Conservation (phyloP, 2,113 vertebrate species). For the Pteruthius melanotis region DNA sequence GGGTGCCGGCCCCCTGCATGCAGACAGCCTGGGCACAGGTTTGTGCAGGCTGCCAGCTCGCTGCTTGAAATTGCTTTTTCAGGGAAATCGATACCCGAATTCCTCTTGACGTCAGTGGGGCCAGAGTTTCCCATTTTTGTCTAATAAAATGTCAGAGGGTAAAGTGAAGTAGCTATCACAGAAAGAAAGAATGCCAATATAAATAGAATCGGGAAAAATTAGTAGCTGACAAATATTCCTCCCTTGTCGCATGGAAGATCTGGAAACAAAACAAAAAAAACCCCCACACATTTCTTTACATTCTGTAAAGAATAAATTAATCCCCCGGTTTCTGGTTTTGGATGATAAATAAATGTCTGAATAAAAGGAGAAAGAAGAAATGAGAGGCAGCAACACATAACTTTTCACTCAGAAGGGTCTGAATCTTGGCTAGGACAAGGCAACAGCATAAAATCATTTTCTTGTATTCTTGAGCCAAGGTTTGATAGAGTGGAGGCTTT, state of each 20-base stretch:
- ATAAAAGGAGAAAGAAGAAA: conserved; percentile 26
- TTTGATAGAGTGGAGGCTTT: neutral
- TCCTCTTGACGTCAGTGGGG: neutral
- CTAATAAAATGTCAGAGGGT: conserved; percentile 13
- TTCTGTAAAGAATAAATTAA: neutral
- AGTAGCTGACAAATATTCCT: neutral
- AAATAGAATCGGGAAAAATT: neutral
- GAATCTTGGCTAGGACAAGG: conserved; percentile 3
- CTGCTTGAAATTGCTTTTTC: neutral
- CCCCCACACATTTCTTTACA: neutral
- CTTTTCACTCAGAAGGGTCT: conserved; percentile 38
- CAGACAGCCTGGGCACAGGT: neutral
- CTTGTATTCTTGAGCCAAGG: neutral
- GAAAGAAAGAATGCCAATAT: neutral
- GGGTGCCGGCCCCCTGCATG: neutral
- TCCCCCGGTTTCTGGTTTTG: neutral
- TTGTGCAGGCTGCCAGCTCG: neutral
- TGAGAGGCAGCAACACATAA: conserved; percentile 14
- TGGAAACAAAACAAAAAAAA: neutral
- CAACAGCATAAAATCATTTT: neutral
- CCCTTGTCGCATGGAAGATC: neutral
- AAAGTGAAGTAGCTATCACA: neutral
- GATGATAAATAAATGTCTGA: conserved; percentile 35
- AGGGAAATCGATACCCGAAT: conserved; percentile 12
- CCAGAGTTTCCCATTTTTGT: neutral